A percentile compares a stretch with the other conserved stretches of the same genome.
Conservation (phyloP, 2,113 vertebrate species). For the Collichthys lucidus region DNA sequence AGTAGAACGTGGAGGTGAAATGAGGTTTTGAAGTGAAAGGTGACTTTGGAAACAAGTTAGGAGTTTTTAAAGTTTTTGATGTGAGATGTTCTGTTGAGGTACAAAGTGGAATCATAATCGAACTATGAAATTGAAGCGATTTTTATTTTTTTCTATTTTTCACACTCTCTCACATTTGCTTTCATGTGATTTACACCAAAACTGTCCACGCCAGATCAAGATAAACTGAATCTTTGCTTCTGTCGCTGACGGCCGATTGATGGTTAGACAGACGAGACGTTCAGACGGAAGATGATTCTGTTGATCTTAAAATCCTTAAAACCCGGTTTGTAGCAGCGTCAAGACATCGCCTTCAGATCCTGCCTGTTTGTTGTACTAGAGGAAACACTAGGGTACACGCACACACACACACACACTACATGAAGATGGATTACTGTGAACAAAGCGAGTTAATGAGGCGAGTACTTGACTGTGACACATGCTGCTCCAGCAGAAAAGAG, state of each 20-base stretch:
- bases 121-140: conserved; percentile 50
- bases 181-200: conserved; percentile 35
- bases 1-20: conserved; percentile 42
- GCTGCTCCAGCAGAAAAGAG: conserved; percentile 68
- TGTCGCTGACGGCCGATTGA: background rate
- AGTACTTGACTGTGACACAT: conserved; percentile 66
- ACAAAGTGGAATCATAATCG: conserved; percentile 46
- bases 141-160: background rate
- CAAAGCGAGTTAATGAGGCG: conserved; percentile 68
- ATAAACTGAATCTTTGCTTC: conserved; percentile 4
- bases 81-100: conserved; percentile 25
- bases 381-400: conserved; percentile 17
- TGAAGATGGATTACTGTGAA: conserved; percentile 58
- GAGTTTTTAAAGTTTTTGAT: conserved; percentile 53
- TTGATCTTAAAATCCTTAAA: background rate
- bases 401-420: conserved; percentile 26
- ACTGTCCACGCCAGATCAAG: background rate
- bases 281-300: conserved; percentile 2
- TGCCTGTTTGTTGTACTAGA: conserved; percentile 17
- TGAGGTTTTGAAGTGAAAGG: conserved; percentile 58
- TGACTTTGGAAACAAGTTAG: conserved; percentile 59
- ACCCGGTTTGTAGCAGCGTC: background rate
- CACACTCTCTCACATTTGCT: background rate
- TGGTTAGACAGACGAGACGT: background rate
- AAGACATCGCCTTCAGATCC: conserved; percentile 37